These are phyloP conservation scores for Balearica regulorum DNA, from an alignment of 2,797 vertebrate genomes.

Conservation along the genomic window DNA sequence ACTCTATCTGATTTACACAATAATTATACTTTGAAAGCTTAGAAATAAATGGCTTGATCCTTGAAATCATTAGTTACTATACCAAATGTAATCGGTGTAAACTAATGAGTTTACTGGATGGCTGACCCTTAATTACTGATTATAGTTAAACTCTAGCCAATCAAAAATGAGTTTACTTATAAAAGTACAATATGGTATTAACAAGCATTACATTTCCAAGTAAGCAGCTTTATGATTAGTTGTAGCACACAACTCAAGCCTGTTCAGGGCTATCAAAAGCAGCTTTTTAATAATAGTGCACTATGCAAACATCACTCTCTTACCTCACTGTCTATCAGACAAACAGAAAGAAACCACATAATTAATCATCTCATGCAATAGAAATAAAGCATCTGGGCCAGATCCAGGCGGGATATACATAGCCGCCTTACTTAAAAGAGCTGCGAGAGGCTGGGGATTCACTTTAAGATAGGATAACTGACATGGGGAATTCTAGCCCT, in stretches of 20 bases:
- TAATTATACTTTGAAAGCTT: slow-evolving; percentile 83
- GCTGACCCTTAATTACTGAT: slow-evolving; percentile 82
- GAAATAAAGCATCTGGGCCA: slow-evolving; percentile 50
- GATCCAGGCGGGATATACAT: slow-evolving; percentile 21
- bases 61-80: slow-evolving; percentile 81
- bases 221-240: slow-evolving; percentile 77
- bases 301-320: slow-evolving; percentile 65
- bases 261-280: slow-evolving; percentile 72
- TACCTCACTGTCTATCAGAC: slow-evolving; percentile 55
- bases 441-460: slow-evolving; percentile 2
- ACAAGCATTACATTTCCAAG: slow-evolving; percentile 73
- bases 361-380: slow-evolving; percentile 65
- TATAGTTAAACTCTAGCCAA: slow-evolving; percentile 79
- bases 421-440: neutral
- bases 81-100: slow-evolving; percentile 83
- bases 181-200: slow-evolving; percentile 74
- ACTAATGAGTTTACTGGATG: slow-evolving; percentile 80
- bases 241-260: slow-evolving; percentile 68
- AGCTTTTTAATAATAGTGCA: slow-evolving; percentile 74
- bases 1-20: slow-evolving; percentile 82
- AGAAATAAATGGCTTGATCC: slow-evolving; percentile 80
- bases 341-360: slow-evolving; percentile 65
- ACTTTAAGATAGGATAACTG: neutral
- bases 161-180: slow-evolving; percentile 76
- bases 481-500: neutral